Evolutionary conservation across 2,888 invertebrate species (phyloP), one percentile per base, ranked within the genome.

Genomic region (Orthosia cruda): DNA sequence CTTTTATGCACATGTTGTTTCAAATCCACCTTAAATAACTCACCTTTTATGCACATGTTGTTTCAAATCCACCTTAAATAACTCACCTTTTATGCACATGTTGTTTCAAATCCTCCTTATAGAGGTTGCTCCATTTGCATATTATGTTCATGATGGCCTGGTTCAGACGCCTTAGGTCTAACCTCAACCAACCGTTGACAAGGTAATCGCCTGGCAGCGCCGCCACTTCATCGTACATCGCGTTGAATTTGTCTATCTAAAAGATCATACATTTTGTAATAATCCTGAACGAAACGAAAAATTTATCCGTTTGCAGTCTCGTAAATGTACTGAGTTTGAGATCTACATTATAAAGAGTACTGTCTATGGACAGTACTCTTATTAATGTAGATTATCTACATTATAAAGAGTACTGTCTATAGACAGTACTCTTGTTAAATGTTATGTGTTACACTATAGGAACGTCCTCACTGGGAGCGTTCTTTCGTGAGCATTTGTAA

Each of bases 41-140:
- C 32, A 32, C 32, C 32, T 32, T 26, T 32, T 32, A 32, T 7
- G 32, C 32, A 32, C 32, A 32, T 32, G 7, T 32, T 32, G 32
- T 32, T 32, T 32, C 32, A 32, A 32, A 32, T 32, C 7, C 5
- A 0, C 32, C 32, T 32, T 32, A 32, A 7, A 32, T 32, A 40
- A 40, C 85, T 71, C 94, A 97, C 97, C 98, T 98, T 87, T 97
- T 97, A 64, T 98, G 97, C 0, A 99, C 99, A 82, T 98, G 97
- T 87, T 98, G 97, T 83, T 98, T 98, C 13, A 99, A 97, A 95
- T 99, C 98, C 88, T 98, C 97, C 90, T 99, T 99, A 90, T 98
- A 99, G 85, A 99, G 97, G 90, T 98, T 98, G 74, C 98, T 98
- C 99, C 99, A 99, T 89, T 98, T 98, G 91, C 98, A 98, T 77